Evolutionary conservation across 2,113 vertebrate genomes (phyloP).

Genomic region (Heterotilapia buettikoferi): DNA sequence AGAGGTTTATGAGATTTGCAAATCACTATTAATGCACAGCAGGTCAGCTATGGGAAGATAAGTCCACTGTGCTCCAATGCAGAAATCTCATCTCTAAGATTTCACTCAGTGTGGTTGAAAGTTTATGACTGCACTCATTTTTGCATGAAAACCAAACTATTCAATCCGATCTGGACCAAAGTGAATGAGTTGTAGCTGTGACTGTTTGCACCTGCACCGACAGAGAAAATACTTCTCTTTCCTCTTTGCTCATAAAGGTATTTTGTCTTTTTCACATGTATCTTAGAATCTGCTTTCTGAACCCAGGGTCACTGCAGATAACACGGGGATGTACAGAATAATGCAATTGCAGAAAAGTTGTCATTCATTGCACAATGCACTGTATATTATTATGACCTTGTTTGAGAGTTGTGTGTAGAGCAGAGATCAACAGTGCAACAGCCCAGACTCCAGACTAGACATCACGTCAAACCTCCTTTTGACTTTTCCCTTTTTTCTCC

Average conservation of each 20-base stretch:
- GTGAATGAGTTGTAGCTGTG: background rate
- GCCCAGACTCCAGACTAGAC: slow-evolving; percentile 17
- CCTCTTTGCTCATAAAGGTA: background rate
- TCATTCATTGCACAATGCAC: background rate
- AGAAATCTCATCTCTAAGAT: background rate
- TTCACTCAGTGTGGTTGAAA: background rate
- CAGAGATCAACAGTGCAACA: slow-evolving; percentile 30
- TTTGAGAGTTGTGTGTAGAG: slow-evolving; percentile 23
- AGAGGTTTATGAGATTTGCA: background rate
- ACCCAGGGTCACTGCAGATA: slow-evolving; percentile 9
- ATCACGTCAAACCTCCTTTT: slow-evolving; percentile 36
- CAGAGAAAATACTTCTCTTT: background rate
- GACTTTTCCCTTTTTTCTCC: slow-evolving; percentile 14
- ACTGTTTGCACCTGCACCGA: background rate
- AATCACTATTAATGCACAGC: background rate
- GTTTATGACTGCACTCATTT: background rate
- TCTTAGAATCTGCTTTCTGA: background rate
- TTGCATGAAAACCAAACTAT: too few relatives aligned
- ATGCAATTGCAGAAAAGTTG: background rate
- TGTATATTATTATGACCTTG: slow-evolving; percentile 31
- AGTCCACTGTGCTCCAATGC: background rate
- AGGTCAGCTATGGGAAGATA: background rate
- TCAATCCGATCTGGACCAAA: background rate
- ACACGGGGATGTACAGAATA: background rate
- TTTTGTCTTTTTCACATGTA: background rate